Base-by-base conservation (phyloP, 2,888 invertebrate genomes). In the Philonicus albiceps region DNA sequence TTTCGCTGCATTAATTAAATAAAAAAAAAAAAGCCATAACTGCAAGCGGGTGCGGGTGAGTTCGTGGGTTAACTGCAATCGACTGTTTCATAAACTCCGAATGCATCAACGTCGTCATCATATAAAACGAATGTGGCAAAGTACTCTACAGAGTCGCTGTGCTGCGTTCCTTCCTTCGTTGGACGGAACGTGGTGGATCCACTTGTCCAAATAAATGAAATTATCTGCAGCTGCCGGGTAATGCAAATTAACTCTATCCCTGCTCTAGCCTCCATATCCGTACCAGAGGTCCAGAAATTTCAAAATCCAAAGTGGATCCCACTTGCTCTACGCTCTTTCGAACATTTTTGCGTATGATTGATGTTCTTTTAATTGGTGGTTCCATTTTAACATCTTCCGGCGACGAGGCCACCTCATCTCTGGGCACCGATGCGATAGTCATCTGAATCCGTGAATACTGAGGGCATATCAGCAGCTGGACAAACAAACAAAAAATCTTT, bases 291-390 rank as follows among this genome's bases (percentile, higher is more conserved):
- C 53, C 53, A n/a, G n/a, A 19, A 22, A 27, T 37, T 37, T 19
- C 64, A 64, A 7, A 64, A 64, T 64, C 22, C 64, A 64, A 3
- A 22, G 27, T 64, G 64, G 64, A 64, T 53, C 64, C 64, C 27
- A 64, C 64, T 64, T 64, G 11, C 27, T 6, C 22, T 22, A 27
- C 11, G 27, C 64, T 64, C 64, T 53, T 19, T 16, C 19, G 34
- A 22, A 55, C n/a, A 81, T 64, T 53, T n/a, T 49, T 81, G 81
- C 81, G 34, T 81, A 31, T 81, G 81, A 81, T 81, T 81, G 55
- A 81, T 81, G 81, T 6, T 55, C 34, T 64, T 81, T 81, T 81
- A 81, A 81, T 81, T 81, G 55, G 11, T 19, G 81, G 81, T 19
- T 64, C 31, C 27, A 80, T n/a, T 34, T 81, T 31, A 8, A 64